Conservation (phyloP, 2,797 vertebrate species). For the Myotis daubentonii region DNA sequence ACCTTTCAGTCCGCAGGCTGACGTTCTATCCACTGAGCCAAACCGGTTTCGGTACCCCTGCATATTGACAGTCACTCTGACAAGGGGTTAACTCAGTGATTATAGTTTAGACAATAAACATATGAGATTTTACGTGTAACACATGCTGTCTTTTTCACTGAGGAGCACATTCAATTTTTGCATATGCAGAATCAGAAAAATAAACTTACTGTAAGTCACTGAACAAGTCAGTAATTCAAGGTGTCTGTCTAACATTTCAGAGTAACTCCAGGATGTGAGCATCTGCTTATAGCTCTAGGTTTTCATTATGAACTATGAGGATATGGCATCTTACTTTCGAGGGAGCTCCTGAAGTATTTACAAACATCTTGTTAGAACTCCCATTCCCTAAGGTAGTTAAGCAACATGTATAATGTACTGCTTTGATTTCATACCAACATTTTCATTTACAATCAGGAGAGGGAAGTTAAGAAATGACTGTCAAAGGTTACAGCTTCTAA, state of each 20-base stretch:
- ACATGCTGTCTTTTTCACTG: background rate
- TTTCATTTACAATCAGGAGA: background rate
- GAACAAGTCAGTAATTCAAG: background rate
- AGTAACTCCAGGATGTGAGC: constrained; percentile 24
- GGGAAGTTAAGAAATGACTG: background rate
- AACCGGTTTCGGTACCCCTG: too few species aligned
- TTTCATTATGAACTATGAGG: constrained; percentile 42
- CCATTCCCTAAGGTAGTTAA: constrained; percentile 41
- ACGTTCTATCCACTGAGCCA: too few species aligned
- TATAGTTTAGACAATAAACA: background rate
- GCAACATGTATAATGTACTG: background rate
- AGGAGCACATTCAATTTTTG: background rate
- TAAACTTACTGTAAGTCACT: constrained; percentile 1
- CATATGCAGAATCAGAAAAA: background rate
- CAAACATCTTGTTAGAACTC: background rate
- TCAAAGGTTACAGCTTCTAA: background rate
- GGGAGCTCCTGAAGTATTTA: constrained; percentile 49
- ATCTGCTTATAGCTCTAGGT: constrained; percentile 17
- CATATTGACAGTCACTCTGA: background rate
- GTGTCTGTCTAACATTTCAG: constrained; percentile 21
- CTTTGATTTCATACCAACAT: background rate
- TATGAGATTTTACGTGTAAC: background rate
- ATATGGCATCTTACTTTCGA: background rate
- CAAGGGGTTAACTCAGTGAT: background rate
- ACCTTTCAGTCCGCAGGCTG: too few species aligned